Evolutionary conservation across 2,888 invertebrate species (phyloP).

Genomic region (Rosalia funebris): DNA sequence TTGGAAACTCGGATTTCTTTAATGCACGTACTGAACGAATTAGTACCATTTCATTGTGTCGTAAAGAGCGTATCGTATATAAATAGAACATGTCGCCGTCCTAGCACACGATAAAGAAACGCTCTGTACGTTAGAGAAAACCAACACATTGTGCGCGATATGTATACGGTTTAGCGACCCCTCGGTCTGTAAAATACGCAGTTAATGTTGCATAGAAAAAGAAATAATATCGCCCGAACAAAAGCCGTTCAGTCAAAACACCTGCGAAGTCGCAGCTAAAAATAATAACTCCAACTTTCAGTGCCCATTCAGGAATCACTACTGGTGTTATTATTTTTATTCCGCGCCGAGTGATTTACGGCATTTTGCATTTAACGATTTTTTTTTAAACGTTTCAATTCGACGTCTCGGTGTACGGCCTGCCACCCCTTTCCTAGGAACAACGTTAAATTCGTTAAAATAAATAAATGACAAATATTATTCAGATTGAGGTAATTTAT

Average conservation of each 20-base stretch:
- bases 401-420: too few relatives aligned
- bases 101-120: too few relatives aligned
- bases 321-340: constrained; percentile 5
- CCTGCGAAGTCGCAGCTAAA: constrained; percentile 24
- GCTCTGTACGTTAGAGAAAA: too few relatives aligned
- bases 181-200: constrained; percentile 27
- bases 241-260: constrained; percentile 29
- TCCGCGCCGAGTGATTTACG: background rate
- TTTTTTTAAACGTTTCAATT: background rate
- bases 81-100: too few relatives aligned
- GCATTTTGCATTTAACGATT: background rate
- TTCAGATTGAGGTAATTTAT: background rate
- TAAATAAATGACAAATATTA: background rate
- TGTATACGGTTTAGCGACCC: constrained; percentile 26
- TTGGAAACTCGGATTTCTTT: too few relatives aligned
- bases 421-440: background rate
- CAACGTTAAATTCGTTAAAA: background rate
- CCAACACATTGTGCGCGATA: background rate
- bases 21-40: too few relatives aligned
- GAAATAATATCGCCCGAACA: constrained; percentile 30
- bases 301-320: constrained; percentile 1
- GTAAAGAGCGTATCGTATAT: background rate
- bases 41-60: background rate
- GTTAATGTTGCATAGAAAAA: constrained; percentile 35
- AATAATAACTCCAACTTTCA: constrained; percentile 21